Evolutionary conservation across 2,113 vertebrate species (phyloP).

Genomic region (Chascanopsetta lugubris): DNA sequence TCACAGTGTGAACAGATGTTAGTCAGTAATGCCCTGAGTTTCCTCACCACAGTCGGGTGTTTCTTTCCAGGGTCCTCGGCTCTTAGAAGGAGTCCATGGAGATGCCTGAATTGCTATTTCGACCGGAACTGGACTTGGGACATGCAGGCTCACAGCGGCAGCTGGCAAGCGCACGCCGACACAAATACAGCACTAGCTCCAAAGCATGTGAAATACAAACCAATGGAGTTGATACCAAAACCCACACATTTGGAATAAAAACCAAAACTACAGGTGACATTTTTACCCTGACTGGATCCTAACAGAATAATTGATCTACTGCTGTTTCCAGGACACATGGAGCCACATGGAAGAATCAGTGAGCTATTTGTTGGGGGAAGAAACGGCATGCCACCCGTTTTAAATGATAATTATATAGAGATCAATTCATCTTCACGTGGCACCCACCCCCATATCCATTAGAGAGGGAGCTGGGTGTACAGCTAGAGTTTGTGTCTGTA

Average conservation of each 20-base stretch:
- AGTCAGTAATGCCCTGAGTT: constrained; percentile 64
- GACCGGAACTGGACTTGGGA: constrained; percentile 63
- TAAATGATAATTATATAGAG: too few relatives aligned
- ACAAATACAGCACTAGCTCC: constrained; percentile 25
- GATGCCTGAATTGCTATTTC: constrained; percentile 68
- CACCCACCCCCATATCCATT: too few relatives aligned
- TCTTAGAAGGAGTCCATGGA: constrained; percentile 60
- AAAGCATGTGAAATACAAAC: constrained; percentile 32
- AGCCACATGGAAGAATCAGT: not conserved
- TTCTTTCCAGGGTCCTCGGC: constrained; percentile 69
- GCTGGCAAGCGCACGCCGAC: constrained; percentile 43
- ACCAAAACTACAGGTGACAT: constrained; percentile 12
- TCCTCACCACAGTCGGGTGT: constrained; percentile 63
- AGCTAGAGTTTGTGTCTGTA: too few relatives aligned
- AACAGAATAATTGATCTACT: constrained; percentile 35
- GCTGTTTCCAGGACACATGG: constrained; percentile 28
- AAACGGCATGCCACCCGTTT: too few relatives aligned
- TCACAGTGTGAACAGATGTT: constrained; percentile 85
- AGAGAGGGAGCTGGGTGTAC: too few relatives aligned
- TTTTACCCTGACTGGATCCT: constrained; percentile 22
- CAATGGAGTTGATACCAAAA: not conserved
- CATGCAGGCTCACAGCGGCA: constrained; percentile 42
- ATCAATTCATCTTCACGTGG: too few relatives aligned
- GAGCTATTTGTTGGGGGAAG: not conserved
- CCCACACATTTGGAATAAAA: constrained; percentile 20